Percentiles rank a stretch among this genome's conserved stretches.
Conservation (phyloP, 2,113 vertebrate genomes). For the Tylochromis polylepis region DNA sequence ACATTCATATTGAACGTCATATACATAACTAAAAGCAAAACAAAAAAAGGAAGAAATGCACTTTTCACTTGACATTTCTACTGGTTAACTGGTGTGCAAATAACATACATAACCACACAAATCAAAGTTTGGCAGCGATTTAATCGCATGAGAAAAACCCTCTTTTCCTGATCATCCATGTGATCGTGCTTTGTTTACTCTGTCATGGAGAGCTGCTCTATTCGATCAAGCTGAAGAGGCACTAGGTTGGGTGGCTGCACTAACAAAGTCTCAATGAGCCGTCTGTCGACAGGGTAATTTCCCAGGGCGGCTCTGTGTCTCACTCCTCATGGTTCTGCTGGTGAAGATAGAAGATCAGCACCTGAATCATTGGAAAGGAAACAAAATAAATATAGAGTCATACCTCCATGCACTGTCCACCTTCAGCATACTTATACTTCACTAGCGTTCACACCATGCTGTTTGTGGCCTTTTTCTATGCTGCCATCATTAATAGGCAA, state of each 20-base stretch:
- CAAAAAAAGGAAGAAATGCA: background rate
- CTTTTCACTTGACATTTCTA: background rate
- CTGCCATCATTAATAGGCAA: background rate
- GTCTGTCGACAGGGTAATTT: conserved; percentile 62
- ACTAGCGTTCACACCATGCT: background rate
- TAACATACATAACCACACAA: conserved; percentile 1
- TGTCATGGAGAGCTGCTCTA: conserved; percentile 39
- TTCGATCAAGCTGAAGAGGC: conserved; percentile 52
- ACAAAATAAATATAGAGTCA: background rate
- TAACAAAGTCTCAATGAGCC: conserved; percentile 62
- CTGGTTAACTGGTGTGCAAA: background rate
- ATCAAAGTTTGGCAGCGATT: background rate
- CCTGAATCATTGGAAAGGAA: conserved; percentile 27
- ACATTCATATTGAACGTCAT: background rate
- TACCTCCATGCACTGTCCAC: background rate
- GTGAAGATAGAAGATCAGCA: conserved; percentile 48
- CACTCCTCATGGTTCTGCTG: conserved; percentile 18
- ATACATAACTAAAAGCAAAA: background rate
- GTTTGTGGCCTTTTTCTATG: background rate
- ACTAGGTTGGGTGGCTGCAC: conserved; percentile 38
- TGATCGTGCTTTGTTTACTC: conserved; percentile 56
- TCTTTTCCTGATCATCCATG: conserved; percentile 25
- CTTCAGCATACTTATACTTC: background rate
- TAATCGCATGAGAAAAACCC: conserved; percentile 7
- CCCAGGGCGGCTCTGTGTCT: conserved; percentile 43